These are phyloP conservation scores for Laticauda colubrina DNA, from an alignment of 2,113 vertebrate species.

Conservation along the genomic window DNA sequence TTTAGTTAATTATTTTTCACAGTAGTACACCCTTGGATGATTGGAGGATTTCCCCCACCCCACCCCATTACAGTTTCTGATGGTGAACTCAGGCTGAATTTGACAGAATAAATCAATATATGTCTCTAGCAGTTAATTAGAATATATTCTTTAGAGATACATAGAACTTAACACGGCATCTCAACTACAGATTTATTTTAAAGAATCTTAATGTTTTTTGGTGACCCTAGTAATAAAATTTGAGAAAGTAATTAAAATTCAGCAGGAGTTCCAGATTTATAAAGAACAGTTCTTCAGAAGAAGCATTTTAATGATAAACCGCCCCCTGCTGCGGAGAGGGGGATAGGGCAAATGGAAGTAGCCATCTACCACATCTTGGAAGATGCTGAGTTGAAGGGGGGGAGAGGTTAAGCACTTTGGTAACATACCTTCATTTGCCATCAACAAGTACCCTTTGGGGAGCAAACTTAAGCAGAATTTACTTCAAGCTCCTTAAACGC, in stretches of 20 bases:
- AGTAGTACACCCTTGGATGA: rapidly evolving
- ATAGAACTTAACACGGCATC: neutral
- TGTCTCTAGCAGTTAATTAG: slow-evolving; percentile 28
- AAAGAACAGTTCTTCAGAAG: neutral
- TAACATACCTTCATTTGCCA: neutral
- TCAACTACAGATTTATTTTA: slow-evolving; percentile 6
- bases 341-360: neutral
- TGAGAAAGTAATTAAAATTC: neutral
- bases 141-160: slow-evolving; percentile 6
- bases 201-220: neutral
- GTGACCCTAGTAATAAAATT: neutral
- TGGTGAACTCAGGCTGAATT: slow-evolving; percentile 5
- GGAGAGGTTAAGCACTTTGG: neutral
- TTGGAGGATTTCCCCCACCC: neutral
- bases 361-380: neutral
- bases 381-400: neutral
- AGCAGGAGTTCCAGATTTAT: neutral
- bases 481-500: neutral
- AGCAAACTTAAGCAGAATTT: neutral
- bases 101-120: slow-evolving; percentile 15
- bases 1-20: slow-evolving; percentile 23
- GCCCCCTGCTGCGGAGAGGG: neutral
- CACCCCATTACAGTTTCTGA: neutral
- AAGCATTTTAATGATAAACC: neutral
- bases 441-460: neutral